Base-by-base conservation (phyloP, 2,113 vertebrate species). In the Eurypyga helias region DNA sequence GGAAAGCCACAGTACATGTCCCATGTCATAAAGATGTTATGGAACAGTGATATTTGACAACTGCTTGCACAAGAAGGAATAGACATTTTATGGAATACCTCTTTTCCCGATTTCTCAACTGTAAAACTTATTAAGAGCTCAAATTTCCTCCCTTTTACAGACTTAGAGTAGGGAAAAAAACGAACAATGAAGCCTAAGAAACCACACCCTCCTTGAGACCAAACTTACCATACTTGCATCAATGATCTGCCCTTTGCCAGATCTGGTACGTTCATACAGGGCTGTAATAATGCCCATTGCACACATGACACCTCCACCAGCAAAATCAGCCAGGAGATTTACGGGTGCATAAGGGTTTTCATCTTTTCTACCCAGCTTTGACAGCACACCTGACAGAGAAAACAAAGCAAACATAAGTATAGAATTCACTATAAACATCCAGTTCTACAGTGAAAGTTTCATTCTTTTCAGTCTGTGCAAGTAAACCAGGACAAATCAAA, bases 241-340 rank as follows among this genome's bases (percentile, higher is more conserved):
- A 29, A 99, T 97, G 91, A 99, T 70, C 93, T 99, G 99, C 71
- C 99, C 99, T 97, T 95, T 98, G 65, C 99, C 99, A 17, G 99
- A 99, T 51, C 8, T 97, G 11, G 93, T 98, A 87, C 99, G 98
- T 96, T 99, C 99, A 85, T 99, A 98, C 33, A 99, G 98, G 5
- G 99, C 99, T 52, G 98, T 83, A 49, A 99, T 38, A n/a, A 99
- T 98, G 31, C 99, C 99, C 87, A 99, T 17, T 1, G 99, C 96
- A 9, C 99, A 99, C 51, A 98, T 97, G 16, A 99, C 98, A 43
- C 99, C 98, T 1, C 99, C 99, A 2, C 99, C 99, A 48, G 98
- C 99, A 80, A 99, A 99, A 97, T 99, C 99, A n/a, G 99, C 99
- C 73, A 99, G 45, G 84, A 99, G 98, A 90, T 99, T 99, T 75